Conservation (phyloP, 2,113 vertebrate species). For the Periophthalmus modestus region DNA sequence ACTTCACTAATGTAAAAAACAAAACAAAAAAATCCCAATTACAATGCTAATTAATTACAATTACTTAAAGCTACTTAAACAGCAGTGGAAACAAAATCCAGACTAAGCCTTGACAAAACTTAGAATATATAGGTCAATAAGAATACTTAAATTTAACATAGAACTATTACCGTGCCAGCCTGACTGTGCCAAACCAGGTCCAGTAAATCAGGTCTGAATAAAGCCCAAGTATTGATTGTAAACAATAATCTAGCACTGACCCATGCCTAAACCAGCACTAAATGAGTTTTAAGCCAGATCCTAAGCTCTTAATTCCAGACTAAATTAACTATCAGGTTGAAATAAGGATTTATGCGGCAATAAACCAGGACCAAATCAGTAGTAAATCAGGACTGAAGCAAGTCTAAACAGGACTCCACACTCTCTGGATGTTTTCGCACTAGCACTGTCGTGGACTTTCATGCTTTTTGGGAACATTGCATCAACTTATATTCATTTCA, state of each 20-base stretch:
- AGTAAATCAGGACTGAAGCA: background rate
- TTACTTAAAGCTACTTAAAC: too few relatives aligned
- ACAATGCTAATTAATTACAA: too few relatives aligned
- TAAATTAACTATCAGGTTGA: slow-evolving; percentile 22
- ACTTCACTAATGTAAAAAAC: background rate
- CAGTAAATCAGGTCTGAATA: background rate
- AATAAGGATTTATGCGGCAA: background rate
- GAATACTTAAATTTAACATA: too few relatives aligned
- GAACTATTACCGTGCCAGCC: too few relatives aligned
- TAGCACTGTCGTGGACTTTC: background rate
- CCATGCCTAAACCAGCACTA: background rate
- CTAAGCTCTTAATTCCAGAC: slow-evolving; percentile 25
- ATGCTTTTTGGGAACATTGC: too few relatives aligned
- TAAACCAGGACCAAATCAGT: background rate
- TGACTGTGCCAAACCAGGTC: too few relatives aligned
- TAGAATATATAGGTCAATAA: too few relatives aligned
- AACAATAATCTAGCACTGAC: background rate
- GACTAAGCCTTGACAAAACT: too few relatives aligned
- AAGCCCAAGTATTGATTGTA: background rate
- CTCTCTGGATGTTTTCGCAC: background rate
- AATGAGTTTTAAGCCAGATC: background rate
- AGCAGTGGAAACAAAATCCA: too few relatives aligned
- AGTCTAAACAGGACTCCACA: background rate
- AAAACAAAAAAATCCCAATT: too few relatives aligned
- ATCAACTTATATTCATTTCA: too few relatives aligned